These are phyloP conservation scores for Numenius phaeopus DNA, from an alignment of 2,797 vertebrate species.

Conservation along the genomic window DNA sequence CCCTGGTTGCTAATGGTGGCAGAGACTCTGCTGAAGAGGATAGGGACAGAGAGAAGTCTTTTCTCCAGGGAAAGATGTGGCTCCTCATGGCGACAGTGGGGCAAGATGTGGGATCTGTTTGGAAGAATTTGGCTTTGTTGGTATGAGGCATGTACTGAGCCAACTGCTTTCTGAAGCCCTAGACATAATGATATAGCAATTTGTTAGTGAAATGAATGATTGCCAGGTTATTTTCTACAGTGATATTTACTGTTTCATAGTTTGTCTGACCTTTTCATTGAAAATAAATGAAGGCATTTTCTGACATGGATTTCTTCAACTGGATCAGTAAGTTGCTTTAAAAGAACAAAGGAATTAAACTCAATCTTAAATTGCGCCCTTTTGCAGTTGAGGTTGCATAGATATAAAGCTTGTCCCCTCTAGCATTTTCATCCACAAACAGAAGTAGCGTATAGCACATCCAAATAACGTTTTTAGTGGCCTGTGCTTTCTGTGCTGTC, in stretches of 20 bases:
- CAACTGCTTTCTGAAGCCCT: not conserved
- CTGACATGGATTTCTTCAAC: not conserved
- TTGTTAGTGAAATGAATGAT: not conserved
- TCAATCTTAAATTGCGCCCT: not conserved
- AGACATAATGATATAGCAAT: not conserved
- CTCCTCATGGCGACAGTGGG: not conserved
- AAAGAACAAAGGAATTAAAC: not conserved
- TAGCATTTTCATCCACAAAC: not conserved
- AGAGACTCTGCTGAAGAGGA: not conserved
- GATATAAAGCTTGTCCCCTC: not conserved
- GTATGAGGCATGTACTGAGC: not conserved
- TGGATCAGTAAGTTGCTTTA: not conserved
- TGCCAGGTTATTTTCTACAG: not conserved
- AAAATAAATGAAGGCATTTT: conserved; percentile 7
- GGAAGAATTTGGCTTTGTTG: not conserved
- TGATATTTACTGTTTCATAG: not conserved
- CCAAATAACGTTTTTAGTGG: not conserved
- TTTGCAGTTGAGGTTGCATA: not conserved
- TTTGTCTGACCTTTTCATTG: not conserved
- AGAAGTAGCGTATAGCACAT: not conserved
- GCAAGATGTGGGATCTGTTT: not conserved
- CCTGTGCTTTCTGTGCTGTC: not conserved
- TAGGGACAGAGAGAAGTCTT: not conserved
- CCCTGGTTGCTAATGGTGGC: not conserved
- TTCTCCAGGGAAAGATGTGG: not conserved